These are phyloP conservation scores for Mionectes olivaceus DNA, from an alignment of 2,797 vertebrate species.

Conservation along the genomic window DNA sequence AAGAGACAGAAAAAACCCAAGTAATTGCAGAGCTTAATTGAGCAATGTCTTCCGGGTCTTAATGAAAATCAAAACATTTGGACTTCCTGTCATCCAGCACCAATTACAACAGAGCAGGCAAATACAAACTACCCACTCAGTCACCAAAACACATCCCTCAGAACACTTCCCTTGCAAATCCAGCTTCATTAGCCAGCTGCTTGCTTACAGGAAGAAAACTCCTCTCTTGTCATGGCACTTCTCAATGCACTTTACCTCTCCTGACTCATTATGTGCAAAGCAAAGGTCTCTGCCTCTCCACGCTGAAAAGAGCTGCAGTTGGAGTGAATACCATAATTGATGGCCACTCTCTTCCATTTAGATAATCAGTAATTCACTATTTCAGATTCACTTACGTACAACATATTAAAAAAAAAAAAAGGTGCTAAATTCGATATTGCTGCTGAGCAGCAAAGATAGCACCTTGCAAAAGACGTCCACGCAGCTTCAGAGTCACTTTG, in stretches of 20 bases:
- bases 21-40: not conserved
- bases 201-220: not conserved
- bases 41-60: not conserved
- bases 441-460: not conserved
- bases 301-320: not conserved
- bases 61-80: not conserved
- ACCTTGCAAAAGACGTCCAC: not conserved
- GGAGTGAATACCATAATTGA: not conserved
- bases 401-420: not conserved
- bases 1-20: not conserved
- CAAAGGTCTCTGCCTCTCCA: not conserved
- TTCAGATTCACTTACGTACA: not conserved
- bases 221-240: not conserved
- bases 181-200: not conserved
- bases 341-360: not conserved
- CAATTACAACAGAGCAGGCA: not conserved
- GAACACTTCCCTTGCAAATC: not conserved
- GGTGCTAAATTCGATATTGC: not conserved
- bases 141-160: not conserved
- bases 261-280: not conserved
- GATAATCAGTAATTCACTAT: not conserved
- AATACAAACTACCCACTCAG: not conserved
- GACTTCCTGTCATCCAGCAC: not conserved
- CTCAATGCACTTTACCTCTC: not conserved
- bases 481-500: not conserved